Percentiles rank a stretch among this genome's conserved stretches.
Conservation (phyloP, 2,888 invertebrate genomes). For the Therioaphis trifolii region DNA sequence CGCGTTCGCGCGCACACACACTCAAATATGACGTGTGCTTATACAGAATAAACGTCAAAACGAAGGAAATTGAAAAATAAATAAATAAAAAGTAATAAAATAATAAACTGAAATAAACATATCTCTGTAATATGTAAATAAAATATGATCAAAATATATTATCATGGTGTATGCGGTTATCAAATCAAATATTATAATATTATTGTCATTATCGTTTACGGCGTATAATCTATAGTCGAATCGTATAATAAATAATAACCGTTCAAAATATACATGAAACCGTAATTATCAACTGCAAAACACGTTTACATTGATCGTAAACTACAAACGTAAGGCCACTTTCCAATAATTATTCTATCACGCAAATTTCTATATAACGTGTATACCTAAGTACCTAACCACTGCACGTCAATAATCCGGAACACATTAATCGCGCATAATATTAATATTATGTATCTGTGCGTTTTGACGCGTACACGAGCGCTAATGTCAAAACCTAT, state of each 20-base stretch:
- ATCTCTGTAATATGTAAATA: neutral
- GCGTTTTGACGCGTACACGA: neutral
- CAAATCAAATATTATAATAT: conserved; percentile 56
- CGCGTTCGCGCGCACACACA: neutral
- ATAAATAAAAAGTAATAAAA: conserved; percentile 11
- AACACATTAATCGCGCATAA: neutral
- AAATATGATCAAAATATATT: neutral
- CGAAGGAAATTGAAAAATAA: conserved; percentile 28
- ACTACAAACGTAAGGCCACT: conserved; percentile 22
- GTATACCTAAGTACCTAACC: neutral
- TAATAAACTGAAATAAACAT: conserved; percentile 1
- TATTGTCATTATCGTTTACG: conserved; percentile 11
- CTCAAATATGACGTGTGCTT: too few relatives aligned
- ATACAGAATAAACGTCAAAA: too few relatives aligned
- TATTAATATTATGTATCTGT: neutral
- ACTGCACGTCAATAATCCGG: conserved; percentile 1
- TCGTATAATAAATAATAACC: neutral
- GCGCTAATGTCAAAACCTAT: neutral
- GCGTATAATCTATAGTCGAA: neutral
- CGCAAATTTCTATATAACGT: neutral
- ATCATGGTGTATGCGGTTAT: too few relatives aligned
- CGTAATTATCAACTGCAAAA: conserved; percentile 41
- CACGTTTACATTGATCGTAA: conserved; percentile 35
- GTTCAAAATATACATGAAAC: conserved; percentile 20
- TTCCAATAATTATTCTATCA: conserved; percentile 32